Evolutionary conservation across 2,113 vertebrate species (phyloP), one percentile per base, ranked within the genome.

Genomic region (Cacatua alba): DNA sequence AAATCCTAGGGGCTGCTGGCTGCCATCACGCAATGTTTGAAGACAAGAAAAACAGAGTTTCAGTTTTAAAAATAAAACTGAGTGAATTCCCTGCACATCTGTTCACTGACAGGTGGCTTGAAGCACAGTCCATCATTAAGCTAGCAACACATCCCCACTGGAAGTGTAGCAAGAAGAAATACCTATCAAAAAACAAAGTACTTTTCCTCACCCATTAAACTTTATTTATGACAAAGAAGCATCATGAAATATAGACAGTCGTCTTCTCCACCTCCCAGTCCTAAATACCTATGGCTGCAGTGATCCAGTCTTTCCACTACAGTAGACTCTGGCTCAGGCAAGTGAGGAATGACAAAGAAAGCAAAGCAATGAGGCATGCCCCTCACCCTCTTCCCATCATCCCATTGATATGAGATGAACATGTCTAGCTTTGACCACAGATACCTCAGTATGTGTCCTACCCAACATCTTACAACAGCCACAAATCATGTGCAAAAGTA

Each of bases 291-390:
- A 17, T 17, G 13, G 37, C 55, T 57, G 10, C 37, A 70, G 13
- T 20, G 55, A 18, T 23, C 24, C 31, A 43, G 10, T 20, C 4
- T 1, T 48, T 92, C 41, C 14, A 14, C 10, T 17, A 7, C 5
- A 44, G 18, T 5, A 11, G 26, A 37, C 64, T 62, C 31, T 48
- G 48, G 29, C 19, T 71, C 15, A 28, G 53, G 26, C 20, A 74
- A 77, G 4, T 15, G 41, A 86, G 20, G 23, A 55, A 23, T 74
- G 62, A 20, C 10, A 44, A 59, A 69, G 3, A n/a, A 7, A 43
- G 1, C 13, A 74, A 81, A 92, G 33, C 29, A 79, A 37, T 26
- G 9, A 69, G 6, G 11, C 26, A 48, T 53, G 0, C 0, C 31
- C 15, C 19, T 31, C 17, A 39, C 6, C 2, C 25, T 65, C n/a